phyloP scores from a whole-genome alignment of 2,888 invertebrate genomes.

The Pammene fasciana region DNA sequence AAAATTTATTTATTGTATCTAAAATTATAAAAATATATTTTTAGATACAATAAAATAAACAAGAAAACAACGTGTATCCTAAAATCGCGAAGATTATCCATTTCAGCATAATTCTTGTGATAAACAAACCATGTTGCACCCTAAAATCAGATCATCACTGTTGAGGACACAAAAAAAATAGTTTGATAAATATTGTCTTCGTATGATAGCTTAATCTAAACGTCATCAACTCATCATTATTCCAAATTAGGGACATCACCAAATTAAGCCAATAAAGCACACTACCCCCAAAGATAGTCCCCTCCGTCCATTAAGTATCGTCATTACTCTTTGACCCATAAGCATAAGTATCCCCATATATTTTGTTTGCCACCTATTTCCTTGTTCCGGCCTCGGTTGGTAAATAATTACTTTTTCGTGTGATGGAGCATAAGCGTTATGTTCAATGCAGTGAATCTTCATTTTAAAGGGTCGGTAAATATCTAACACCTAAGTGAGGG shows the following conservation, averaged over 20 bases:
- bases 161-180: too few species aligned
- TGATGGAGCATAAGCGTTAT: slow-evolving; percentile 48
- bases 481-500: too few species aligned
- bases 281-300: slow-evolving; percentile 29
- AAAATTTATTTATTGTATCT: too few species aligned
- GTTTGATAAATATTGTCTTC: not conserved
- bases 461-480: slow-evolving; percentile 4
- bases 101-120: too few species aligned
- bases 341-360: slow-evolving; percentile 54
- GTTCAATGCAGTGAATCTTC: slow-evolving; percentile 40
- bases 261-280: slow-evolving; percentile 12
- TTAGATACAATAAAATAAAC: too few species aligned
- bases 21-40: too few species aligned
- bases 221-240: slow-evolving; percentile 6
- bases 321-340: slow-evolving; percentile 52
- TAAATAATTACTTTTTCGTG: slow-evolving; percentile 54
- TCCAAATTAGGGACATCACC: not conserved
- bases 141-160: too few species aligned
- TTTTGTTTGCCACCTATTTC: slow-evolving; percentile 62
- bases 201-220: not conserved
- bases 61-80: too few species aligned
- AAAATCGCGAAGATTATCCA: too few species aligned
- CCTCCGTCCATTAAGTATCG: slow-evolving; percentile 20
- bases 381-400: slow-evolving; percentile 53
- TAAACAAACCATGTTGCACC: too few species aligned